Percentiles rank a stretch among this genome's conserved stretches.
These are phyloP conservation scores for Gymnarchus niloticus DNA, from an alignment of 2,113 vertebrate genomes.

Conservation along the genomic window DNA sequence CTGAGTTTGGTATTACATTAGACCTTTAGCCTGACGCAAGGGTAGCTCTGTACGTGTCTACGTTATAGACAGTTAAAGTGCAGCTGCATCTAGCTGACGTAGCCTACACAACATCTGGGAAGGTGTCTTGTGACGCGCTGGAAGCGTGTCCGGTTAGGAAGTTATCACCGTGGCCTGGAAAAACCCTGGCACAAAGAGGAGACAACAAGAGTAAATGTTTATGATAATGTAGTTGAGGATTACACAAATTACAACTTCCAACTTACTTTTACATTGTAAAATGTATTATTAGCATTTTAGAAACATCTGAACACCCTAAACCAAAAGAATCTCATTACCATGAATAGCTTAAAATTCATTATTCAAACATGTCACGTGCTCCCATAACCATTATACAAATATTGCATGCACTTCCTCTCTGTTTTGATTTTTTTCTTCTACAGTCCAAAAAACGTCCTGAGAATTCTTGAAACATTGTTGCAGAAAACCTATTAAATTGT, in stretches of 20 bases:
- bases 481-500: background rate
- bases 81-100: background rate
- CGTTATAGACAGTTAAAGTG: background rate
- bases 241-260: background rate
- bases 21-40: background rate
- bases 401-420: too few relatives aligned
- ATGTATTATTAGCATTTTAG: background rate
- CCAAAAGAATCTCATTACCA: background rate
- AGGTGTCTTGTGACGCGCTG: background rate
- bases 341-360: too few relatives aligned
- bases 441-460: background rate
- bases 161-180: background rate
- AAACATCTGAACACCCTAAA: background rate
- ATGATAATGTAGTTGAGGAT: background rate
- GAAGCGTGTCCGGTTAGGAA: conserved; percentile 9
- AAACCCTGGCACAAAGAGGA: background rate
- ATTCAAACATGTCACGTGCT: too few relatives aligned
- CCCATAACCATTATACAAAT: too few relatives aligned
- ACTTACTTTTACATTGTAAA: background rate
- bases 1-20: background rate
- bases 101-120: background rate
- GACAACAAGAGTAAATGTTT: background rate
- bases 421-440: too few relatives aligned
- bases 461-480: background rate
- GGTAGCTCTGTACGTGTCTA: background rate